Evolutionary conservation across 2,888 invertebrate genomes (phyloP).

Genomic region (Andricus quercusramuli): DNA sequence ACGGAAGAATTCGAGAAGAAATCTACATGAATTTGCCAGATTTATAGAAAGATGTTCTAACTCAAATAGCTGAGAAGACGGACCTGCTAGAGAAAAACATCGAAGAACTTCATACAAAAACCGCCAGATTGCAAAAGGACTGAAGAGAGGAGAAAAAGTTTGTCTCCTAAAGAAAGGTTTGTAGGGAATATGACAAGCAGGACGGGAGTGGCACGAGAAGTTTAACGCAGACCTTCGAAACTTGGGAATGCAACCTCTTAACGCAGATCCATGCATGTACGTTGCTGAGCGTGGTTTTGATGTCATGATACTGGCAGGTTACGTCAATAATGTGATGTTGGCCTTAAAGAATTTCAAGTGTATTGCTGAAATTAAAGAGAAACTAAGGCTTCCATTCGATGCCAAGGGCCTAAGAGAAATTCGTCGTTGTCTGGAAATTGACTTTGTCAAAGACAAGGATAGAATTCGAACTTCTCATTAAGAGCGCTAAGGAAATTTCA

Average conservation of each 20-base stretch:
- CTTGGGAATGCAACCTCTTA: background rate
- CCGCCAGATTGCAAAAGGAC: background rate
- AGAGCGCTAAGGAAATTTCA: background rate
- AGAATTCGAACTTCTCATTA: background rate
- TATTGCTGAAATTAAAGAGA: constrained; percentile 22
- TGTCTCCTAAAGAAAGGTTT: constrained; percentile 37
- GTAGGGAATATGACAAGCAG: too few species aligned
- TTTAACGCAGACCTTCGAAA: too few species aligned
- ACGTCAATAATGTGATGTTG: constrained; percentile 43
- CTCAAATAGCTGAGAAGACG: background rate
- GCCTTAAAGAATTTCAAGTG: constrained; percentile 32
- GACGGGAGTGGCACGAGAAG: too few species aligned
- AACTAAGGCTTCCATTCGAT: background rate
- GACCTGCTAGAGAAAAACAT: background rate
- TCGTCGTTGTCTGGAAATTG: too few species aligned
- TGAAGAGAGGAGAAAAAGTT: constrained; percentile 39
- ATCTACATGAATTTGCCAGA: constrained; percentile 33
- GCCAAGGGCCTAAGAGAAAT: background rate
- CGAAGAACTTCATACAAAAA: background rate
- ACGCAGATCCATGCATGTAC: background rate
- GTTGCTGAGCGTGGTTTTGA: background rate
- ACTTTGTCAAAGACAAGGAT: background rate
- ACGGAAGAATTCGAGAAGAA: background rate
- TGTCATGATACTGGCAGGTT: background rate
- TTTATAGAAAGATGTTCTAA: too few species aligned